Evolutionary conservation across 2,113 vertebrate species (phyloP).

Genomic region (Nansenia antarctica): DNA sequence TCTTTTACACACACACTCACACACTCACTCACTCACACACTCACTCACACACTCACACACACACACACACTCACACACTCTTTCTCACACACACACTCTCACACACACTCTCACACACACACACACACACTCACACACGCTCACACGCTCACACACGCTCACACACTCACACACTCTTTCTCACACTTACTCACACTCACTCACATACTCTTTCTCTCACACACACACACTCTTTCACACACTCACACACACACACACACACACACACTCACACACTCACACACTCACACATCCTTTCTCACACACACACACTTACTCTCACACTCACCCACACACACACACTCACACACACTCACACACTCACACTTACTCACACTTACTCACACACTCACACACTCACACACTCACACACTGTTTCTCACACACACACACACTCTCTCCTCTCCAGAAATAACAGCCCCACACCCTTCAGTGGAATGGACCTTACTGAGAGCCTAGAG

Average conservation of each 20-base stretch:
- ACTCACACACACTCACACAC: too few relatives aligned
- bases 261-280: too few relatives aligned
- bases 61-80: too few relatives aligned
- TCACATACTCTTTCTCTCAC: constrained; percentile 1
- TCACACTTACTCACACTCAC: constrained; percentile 6
- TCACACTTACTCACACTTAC: too few relatives aligned
- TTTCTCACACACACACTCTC: not conserved
- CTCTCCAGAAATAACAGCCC: constrained; percentile 50
- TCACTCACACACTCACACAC: not conserved
- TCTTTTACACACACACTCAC: too few relatives aligned
- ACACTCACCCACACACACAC: too few relatives aligned
- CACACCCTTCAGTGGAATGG: constrained; percentile 59
- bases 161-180: too few relatives aligned
- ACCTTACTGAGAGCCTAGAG: not conserved
- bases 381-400: constrained; percentile 1
- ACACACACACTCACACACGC: not conserved
- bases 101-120: constrained; percentile 7
- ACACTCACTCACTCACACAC: not conserved
- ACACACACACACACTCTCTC: not conserved
- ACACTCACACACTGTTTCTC: not conserved
- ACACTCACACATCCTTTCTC: too few relatives aligned
- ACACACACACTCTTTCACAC: too few relatives aligned
- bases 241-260: too few relatives aligned
- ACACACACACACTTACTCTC: too few relatives aligned
- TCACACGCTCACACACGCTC: too few relatives aligned